Base-by-base conservation (phyloP, 2,113 vertebrate genomes). In the Ammodytes dubius region DNA sequence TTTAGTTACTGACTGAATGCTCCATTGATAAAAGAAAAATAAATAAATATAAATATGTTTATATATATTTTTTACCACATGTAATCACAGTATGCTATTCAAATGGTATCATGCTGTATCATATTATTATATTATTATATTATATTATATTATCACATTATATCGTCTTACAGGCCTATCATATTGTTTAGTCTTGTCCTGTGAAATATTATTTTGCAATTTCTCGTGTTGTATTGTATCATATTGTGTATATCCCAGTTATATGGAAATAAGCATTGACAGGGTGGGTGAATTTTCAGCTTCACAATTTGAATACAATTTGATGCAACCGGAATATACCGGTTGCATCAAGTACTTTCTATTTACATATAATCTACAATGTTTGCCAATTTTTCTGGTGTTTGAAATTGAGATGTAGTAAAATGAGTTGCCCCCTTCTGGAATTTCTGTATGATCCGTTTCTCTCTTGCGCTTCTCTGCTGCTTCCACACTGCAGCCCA, bases 401-500 rank as follows among this genome's bases (percentile, higher is more conserved):
- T 76, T 63, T 53, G n/a, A 47, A 74, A 35, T 43, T 66, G 4
- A 70, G 70, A 42, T 54, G 17, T 39, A 56, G 54, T 65, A 65
- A 70, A 73, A 60, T 68, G 49, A 70, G 5, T 43, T 37, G 35
- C 8, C 27, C 81, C 56, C 15, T 74, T 64, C 35, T 87, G 66
- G 69, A 75, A 60, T 84, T 74, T 86, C 27, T 69, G 27, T 37
- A 42, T 75, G 59, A 87, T 87, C 57, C 72, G 40, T 74, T 78
- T 88, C 67, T 75, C 17, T 74, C 80, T 82, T 67, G 58, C 59
- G 42, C 27, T 70, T 67, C 67, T 77, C 11, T 81, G 76, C 50
- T 78, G 74, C 81, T 81, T 87, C 60, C 56, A 45, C 77, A 17
- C 54, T 43, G 46, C 81, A 58, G 60, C 82, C 79, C 86, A 92